phyloP scores from a whole-genome alignment of 2,888 invertebrate species.

The Meiosimyza decipiens region DNA sequence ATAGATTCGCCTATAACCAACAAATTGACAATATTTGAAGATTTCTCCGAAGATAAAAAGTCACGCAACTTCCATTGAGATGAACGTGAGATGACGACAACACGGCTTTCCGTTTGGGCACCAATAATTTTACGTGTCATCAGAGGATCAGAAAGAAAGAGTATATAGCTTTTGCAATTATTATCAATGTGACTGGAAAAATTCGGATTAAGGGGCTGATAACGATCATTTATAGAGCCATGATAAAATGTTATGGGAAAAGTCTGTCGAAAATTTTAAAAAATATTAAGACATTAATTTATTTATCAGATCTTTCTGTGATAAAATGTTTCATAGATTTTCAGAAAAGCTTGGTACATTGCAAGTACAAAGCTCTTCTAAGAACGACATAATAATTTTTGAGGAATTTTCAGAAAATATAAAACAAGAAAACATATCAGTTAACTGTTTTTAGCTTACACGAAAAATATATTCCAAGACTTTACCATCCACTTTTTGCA shows the following conservation, averaged over 20 bases:
- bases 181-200: conserved; percentile 61
- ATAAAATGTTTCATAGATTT: too few relatives aligned
- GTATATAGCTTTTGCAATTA: conserved; percentile 74
- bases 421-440: not conserved
- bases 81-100: conserved; percentile 76
- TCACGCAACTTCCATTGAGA: conserved; percentile 81
- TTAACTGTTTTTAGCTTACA: conserved; percentile 45
- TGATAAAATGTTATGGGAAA: conserved; percentile 72
- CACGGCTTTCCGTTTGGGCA: conserved; percentile 73
- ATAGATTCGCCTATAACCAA: conserved; percentile 77
- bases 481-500: conserved; percentile 70
- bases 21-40: conserved; percentile 77
- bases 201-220: conserved; percentile 65
- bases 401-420: not conserved
- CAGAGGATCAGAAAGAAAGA: conserved; percentile 76
- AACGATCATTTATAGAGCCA: conserved; percentile 71
- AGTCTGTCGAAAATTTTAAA: conserved; percentile 45
- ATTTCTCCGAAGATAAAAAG: conserved; percentile 72
- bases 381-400: not conserved
- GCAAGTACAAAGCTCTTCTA: too few relatives aligned
- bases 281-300: not conserved
- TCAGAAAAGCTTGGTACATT: too few relatives aligned
- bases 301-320: not conserved
- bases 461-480: conserved; percentile 72
- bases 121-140: conserved; percentile 71